Evolutionary conservation across 2,797 vertebrate species (phyloP).

Genomic region (Salarias fasciatus): DNA sequence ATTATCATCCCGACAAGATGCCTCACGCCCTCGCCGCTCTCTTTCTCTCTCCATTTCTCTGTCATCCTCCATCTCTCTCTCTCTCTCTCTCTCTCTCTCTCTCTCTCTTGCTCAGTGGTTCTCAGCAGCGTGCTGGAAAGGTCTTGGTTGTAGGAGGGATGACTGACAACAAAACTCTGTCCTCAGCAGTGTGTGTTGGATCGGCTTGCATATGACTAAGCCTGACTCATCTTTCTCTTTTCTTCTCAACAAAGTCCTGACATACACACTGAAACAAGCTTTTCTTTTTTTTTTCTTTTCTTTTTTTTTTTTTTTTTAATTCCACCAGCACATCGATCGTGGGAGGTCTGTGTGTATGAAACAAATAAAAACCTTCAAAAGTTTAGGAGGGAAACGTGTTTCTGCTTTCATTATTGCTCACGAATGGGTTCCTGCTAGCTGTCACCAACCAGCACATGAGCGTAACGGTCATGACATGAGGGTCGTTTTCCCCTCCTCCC

Average conservation of each 20-base stretch:
- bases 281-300: too few species aligned
- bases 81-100: constrained; percentile 27
- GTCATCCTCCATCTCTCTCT: constrained; percentile 16
- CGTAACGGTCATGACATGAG: constrained; percentile 41
- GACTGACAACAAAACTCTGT: constrained; percentile 75
- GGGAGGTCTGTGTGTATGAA: constrained; percentile 28
- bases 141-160: constrained; percentile 73
- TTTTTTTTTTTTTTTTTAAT: too few species aligned
- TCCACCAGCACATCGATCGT: constrained; percentile 20
- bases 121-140: constrained; percentile 61
- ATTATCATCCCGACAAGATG: constrained; percentile 50
- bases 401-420: background rate
- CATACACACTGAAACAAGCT: constrained; percentile 46
- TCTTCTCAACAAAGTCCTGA: constrained; percentile 61
- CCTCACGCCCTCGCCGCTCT: constrained; percentile 51
- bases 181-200: constrained; percentile 61
- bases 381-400: background rate
- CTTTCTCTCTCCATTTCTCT: constrained; percentile 5
- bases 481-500: constrained; percentile 39
- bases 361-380: too few species aligned
- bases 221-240: constrained; percentile 75
- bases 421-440: background rate
- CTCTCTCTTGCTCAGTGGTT: constrained; percentile 52
- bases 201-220: constrained; percentile 73
- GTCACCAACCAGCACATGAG: constrained; percentile 38